Evolutionary conservation across 37 sponge, comb jelly and placozoan species (phyloP), one percentile per base, ranked within the genome.

Genomic region (Chondrosia reniformis): DNA sequence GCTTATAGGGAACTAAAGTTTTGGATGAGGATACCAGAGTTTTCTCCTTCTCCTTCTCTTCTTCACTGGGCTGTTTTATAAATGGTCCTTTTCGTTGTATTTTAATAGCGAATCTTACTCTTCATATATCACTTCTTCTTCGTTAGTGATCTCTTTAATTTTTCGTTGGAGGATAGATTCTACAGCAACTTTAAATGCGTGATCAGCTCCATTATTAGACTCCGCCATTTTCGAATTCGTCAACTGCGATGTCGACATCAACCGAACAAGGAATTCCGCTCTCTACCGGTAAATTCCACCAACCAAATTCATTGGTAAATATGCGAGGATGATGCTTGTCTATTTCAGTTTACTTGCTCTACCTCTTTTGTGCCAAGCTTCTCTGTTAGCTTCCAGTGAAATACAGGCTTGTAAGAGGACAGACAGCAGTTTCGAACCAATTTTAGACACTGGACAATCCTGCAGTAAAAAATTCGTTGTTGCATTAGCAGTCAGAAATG

Each of bases 381-480:
- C 87, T 4, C 66, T 91, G 30, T 77, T 91, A 38, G 80, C 91
- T 19, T 91, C 91, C 8, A 91, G 91, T 45, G 84, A 86, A 67
- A 45, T 91, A 56, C 80, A 80, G 78, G 28, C 76, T 33, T 91
- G 91, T 55, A 46, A 69, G 39, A 64, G 84, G 41, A 44, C 33
- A 9, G 38, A 31, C 2, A 19, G 37, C 13, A 21, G 46, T 5
- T 62, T 27, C 44, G 87, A 91, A 24, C 91, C 91, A 37, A 64
- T 80, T 15, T 46, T 74, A 3, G 0, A 46, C 4, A 72, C 72
- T 61, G 91, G 91, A 74, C 71, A 84, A 69, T 21, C 63, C 24
- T 91, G 91, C 46, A 67, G 37, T 4, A 83, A 80, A 66, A 91
- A 91, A 55, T 86, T 91, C 80, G 69, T 91, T 0, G 87, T 91